Percentiles rank a stretch among this genome's conserved stretches.
Evolutionary conservation across 2,888 invertebrate species (phyloP).

Genomic region (Yponomeuta sedellus): DNA sequence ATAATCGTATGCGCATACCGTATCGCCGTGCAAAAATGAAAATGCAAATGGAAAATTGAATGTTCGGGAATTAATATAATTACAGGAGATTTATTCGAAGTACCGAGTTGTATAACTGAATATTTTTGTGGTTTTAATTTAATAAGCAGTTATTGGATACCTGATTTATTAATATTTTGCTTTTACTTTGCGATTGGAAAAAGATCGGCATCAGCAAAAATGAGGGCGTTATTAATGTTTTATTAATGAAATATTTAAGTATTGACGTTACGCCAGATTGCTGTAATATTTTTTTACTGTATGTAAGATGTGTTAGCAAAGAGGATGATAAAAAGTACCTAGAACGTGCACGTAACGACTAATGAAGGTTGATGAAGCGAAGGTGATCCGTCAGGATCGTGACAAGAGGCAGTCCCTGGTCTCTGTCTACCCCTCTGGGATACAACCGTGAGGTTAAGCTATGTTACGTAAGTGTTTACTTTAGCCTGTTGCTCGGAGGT

Average conservation of each 20-base stretch:
- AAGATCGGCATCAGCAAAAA: background rate
- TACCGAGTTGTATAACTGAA: background rate
- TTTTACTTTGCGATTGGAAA: background rate
- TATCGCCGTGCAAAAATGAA: conserved; percentile 4
- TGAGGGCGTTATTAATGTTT: background rate
- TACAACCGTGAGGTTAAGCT: no score
- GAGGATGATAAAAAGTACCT: no score
- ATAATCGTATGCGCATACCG: conserved; percentile 1
- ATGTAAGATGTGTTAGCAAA: no score
- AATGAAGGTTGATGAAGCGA: no score
- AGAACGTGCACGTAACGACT: no score
- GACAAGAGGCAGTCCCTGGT: no score
- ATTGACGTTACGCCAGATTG: background rate
- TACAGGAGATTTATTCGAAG: conserved; percentile 7
- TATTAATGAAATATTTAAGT: background rate
- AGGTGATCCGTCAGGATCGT: no score
- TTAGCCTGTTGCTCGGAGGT: conserved; percentile 17
- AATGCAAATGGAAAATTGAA: conserved; percentile 14
- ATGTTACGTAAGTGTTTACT: no score
- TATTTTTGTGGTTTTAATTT: conserved; percentile 1
- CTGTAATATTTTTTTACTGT: background rate
- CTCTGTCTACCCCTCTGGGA: no score
- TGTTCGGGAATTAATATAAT: conserved; percentile 1
- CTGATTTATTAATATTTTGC: conserved; percentile 3
- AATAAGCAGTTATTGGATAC: background rate